Conservation (phyloP, 2,888 invertebrate species). For the Dynastes hyllus region DNA sequence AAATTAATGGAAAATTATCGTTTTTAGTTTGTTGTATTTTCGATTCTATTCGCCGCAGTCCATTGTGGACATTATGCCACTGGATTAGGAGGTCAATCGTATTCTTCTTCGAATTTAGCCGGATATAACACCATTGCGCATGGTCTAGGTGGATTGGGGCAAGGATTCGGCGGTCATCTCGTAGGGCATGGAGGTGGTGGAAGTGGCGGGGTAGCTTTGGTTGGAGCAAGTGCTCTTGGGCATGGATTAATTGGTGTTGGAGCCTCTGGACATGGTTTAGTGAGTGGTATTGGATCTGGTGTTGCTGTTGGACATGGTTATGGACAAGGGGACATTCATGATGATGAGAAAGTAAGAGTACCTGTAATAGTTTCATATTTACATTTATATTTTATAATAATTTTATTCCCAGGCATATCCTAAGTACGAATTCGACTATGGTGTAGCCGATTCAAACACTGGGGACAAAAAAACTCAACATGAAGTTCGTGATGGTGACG, state of each 20-base stretch:
- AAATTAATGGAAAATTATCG: neutral
- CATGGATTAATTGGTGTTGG: slow-evolving; percentile 26
- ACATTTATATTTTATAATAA: neutral
- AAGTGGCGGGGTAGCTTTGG: slow-evolving; percentile 17
- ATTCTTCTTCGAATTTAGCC: slow-evolving; percentile 25
- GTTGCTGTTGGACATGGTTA: neutral
- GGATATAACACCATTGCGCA: slow-evolving; percentile 33
- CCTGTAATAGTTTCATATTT: neutral
- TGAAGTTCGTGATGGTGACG: slow-evolving; percentile 68
- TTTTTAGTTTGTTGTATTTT: slow-evolving; percentile 34
- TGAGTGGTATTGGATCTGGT: slow-evolving; percentile 17
- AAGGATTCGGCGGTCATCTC: slow-evolving; percentile 5
- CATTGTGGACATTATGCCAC: slow-evolving; percentile 24
- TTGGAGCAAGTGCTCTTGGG: slow-evolving; percentile 16
- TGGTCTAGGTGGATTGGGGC: slow-evolving; percentile 19
- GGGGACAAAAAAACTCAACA: slow-evolving; percentile 74
- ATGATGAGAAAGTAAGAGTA: slow-evolving; percentile 22
- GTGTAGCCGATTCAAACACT: slow-evolving; percentile 35
- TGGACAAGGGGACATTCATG: slow-evolving; percentile 25
- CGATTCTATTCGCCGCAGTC: slow-evolving; percentile 7
- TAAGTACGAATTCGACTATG: slow-evolving; percentile 41
- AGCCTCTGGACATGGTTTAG: slow-evolving; percentile 2
- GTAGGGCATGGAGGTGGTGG: slow-evolving; percentile 25
- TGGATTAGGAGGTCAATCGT: slow-evolving; percentile 28
- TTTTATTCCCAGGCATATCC: slow-evolving; percentile 62